Percentiles rank a stretch among this genome's conserved stretches.
Conservation (phyloP, 2,888 invertebrate species). For the Callosobruchus maculatus region DNA sequence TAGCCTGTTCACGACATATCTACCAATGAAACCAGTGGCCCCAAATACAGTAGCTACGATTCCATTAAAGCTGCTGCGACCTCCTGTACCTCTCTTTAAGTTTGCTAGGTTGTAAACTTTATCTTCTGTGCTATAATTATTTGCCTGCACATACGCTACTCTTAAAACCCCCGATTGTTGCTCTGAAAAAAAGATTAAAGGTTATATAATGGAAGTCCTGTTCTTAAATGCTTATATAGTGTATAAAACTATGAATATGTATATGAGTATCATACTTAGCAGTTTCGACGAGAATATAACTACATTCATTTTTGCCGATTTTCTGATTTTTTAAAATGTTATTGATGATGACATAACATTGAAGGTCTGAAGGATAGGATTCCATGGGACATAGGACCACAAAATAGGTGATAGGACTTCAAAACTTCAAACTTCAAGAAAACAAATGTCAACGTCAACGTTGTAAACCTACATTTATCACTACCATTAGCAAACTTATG, state of each 20-base stretch:
- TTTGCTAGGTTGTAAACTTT: constrained; percentile 60
- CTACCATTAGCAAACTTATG: no score
- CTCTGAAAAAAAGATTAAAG: constrained; percentile 29
- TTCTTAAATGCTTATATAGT: no score
- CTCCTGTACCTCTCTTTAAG: constrained; percentile 82
- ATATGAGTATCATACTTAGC: neutral
- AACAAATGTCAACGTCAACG: no score
- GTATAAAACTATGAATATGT: no score
- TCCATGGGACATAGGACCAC: no score
- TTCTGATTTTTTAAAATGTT: neutral
- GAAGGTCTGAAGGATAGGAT: no score
- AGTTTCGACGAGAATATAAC: neutral
- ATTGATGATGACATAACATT: neutral
- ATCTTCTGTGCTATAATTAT: constrained; percentile 55
- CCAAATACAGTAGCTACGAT: constrained; percentile 98
- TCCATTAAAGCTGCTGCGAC: constrained; percentile 94
- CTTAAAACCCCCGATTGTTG: constrained; percentile 39
- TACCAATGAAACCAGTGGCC: constrained; percentile 83
- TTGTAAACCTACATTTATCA: no score
- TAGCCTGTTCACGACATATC: constrained; percentile 81
- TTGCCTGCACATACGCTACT: constrained; percentile 37
- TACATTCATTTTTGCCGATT: neutral
- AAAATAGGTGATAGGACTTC: no score
- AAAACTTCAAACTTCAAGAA: no score
- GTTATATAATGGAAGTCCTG: constrained; percentile 33